These are phyloP conservation scores for Campopleginae sp. DNA, from an alignment of 2,888 invertebrate species.

Conservation along the genomic window DNA sequence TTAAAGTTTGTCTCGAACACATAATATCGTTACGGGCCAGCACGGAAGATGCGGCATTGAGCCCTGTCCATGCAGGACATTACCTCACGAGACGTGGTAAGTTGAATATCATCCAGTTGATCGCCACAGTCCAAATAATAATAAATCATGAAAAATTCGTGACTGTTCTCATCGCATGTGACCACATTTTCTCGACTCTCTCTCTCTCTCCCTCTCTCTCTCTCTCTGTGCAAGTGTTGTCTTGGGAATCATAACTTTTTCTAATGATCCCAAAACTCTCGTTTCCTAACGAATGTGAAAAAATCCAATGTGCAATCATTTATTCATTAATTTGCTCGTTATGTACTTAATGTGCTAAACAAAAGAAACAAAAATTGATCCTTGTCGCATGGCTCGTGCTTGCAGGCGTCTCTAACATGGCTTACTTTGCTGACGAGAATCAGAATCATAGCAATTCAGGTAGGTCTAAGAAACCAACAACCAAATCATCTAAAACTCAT, in stretches of 20 bases:
- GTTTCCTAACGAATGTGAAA: not conserved
- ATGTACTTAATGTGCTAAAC: constrained; percentile 71
- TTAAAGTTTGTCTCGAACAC: constrained; percentile 91
- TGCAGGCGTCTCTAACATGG: constrained; percentile 91
- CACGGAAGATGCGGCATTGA: constrained; percentile 79
- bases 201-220: too few species aligned
- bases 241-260: not conserved
- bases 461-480: constrained; percentile 71
- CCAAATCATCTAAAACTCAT: constrained; percentile 11
- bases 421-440: constrained; percentile 91
- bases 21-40: constrained; percentile 78
- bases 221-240: not conserved
- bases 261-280: not conserved
- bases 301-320: not conserved
- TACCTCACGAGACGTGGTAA: constrained; percentile 80
- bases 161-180: constrained; percentile 19
- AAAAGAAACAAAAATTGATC: constrained; percentile 74
- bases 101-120: constrained; percentile 34
- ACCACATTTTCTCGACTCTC: not conserved
- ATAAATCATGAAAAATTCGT: constrained; percentile 8
- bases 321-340: constrained; percentile 15
- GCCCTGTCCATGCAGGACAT: constrained; percentile 81
- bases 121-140: not conserved
- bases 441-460: constrained; percentile 87
- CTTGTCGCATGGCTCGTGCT: constrained; percentile 84